Percentiles rank a stretch among this genome's conserved stretches.
These are phyloP conservation scores for Diploscapter pachys DNA, from an alignment of 1,140 invertebrate species.

Conservation along the genomic window DNA sequence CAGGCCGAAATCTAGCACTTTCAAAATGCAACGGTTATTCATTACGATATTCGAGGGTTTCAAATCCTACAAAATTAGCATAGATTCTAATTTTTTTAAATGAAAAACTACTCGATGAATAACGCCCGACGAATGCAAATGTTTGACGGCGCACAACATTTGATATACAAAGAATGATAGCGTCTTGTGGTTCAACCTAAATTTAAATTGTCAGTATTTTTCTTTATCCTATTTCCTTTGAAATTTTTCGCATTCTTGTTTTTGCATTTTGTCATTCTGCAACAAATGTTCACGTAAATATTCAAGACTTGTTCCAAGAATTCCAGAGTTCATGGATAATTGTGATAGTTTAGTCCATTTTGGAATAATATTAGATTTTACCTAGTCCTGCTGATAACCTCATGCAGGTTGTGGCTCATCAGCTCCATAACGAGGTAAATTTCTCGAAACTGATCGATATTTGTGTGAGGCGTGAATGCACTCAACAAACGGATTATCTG, in stretches of 20 bases:
- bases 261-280: no score
- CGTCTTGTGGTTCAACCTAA: constrained; percentile 30
- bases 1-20: constrained; percentile 83
- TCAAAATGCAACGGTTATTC: constrained; percentile 26
- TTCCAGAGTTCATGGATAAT: no score
- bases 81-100: neutral
- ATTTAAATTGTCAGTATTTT: neutral
- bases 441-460: constrained; percentile 25
- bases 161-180: constrained; percentile 39
- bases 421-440: constrained; percentile 38
- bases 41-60: constrained; percentile 34
- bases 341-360: neutral
- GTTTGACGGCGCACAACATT: constrained; percentile 38
- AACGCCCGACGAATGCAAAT: constrained; percentile 35
- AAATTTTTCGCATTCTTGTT: no score
- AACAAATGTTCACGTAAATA: no score
- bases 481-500: constrained; percentile 34
- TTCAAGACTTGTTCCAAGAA: no score
- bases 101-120: constrained; percentile 33
- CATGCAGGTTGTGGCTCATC: constrained; percentile 27
- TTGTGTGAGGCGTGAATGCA: constrained; percentile 34
- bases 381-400: constrained; percentile 21
- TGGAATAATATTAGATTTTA: neutral
- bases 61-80: constrained; percentile 15
- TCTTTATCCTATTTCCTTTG: no score